A percentile compares a stretch with the other conserved stretches of the same genome.
phyloP scores from a whole-genome alignment of 1,140 invertebrate genomes.

The Drosophila fuyamai region DNA sequence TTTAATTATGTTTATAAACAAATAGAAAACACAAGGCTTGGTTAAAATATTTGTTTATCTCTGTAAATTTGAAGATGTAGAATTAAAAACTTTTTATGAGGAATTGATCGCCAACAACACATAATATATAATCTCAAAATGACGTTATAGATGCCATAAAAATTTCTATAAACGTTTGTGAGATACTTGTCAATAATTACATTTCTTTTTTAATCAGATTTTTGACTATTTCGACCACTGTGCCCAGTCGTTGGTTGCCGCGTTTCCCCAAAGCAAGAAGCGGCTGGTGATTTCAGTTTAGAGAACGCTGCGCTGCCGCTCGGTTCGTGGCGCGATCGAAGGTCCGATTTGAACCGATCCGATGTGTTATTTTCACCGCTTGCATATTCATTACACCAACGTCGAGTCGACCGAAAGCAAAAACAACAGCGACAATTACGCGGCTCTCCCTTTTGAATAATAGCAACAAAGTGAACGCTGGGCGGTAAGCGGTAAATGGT shows the following conservation, averaged over 20 bases:
- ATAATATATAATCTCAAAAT: too few species aligned
- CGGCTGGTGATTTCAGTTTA: slow-evolving; percentile 53
- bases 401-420: not conserved
- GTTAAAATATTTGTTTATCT: too few species aligned
- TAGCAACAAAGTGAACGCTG: slow-evolving; percentile 47
- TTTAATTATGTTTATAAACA: too few species aligned
- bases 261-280: slow-evolving; percentile 24
- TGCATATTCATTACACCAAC: slow-evolving; percentile 45
- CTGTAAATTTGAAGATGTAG: too few species aligned
- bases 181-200: not conserved
- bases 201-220: not conserved
- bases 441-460: slow-evolving; percentile 19
- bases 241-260: slow-evolving; percentile 2
- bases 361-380: slow-evolving; percentile 34
- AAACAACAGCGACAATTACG: slow-evolving; percentile 12
- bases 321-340: slow-evolving; percentile 65
- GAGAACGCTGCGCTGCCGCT: slow-evolving; percentile 58
- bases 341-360: slow-evolving; percentile 30
- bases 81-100: too few species aligned
- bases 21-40: too few species aligned
- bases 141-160: too few species aligned
- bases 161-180: too few species aligned
- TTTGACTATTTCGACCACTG: slow-evolving; percentile 1
- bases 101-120: too few species aligned
- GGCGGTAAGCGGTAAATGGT: slow-evolving; percentile 45